Evolutionary conservation across 1,140 invertebrate species (phyloP), one percentile per base, ranked within the genome.

Genomic region (Anastrepha obliqua): DNA sequence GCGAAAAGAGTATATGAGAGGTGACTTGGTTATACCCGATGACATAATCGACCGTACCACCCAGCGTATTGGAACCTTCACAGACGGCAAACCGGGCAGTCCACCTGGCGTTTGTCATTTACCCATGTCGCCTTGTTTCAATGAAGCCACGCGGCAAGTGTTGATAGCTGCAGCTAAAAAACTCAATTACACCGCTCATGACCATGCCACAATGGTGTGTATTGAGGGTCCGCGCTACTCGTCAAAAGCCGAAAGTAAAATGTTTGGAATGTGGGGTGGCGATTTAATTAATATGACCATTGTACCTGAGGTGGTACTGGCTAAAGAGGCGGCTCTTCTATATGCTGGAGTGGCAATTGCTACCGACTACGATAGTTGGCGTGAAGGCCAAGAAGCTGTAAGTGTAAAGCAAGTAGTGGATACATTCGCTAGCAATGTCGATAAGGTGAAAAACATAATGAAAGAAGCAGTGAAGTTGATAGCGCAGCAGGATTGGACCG

Each of bases 281-380:
- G 95, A 98, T 94, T 94, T 99, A 74, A 95, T 99, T 65, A 98
- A 98, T 92, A 99, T 99, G 98, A 99, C 98, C 13, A 96, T 96
- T 62, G 96, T 97, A 59, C 98, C 98, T 17, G 98, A 99, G 95
- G 98, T 98, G 13, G 95, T 96, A 39, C 91, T 99, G 81, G 98
- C 98, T 0, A 98, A 98, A 94, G 98, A 99, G 94, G 96, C 97
- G 29, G 98, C 98, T 0, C 92, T 99, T 87, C 95, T 97, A 85
- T 99, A 99, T 94, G 97, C 96, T 17, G 94, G 96, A 5, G 94
- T 99, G 59, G 98, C 98, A 13, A 95, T 99, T 91, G 96, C 97
- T 15, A 99, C 98, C 0, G 99, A 99, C 94, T 99, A 99, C 92
- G 98, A 99, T 94, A 99, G 98, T 90, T 99, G 98, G 98, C 94